Evolutionary conservation across 2,113 vertebrate species (phyloP).

Genomic region (Oreamnos americanus): DNA sequence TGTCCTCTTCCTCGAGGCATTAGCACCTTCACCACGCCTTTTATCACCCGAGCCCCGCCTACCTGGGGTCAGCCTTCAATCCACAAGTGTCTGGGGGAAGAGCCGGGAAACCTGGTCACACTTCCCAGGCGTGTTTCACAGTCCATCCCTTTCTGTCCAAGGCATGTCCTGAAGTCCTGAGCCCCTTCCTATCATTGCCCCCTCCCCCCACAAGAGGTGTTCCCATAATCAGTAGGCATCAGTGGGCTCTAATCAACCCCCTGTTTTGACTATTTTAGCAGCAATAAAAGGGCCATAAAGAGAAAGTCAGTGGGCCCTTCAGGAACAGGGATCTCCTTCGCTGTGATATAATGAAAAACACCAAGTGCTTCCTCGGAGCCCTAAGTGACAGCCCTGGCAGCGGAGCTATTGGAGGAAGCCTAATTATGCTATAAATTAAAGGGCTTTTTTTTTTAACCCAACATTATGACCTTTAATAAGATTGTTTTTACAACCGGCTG

Average conservation of each 20-base stretch:
- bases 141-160: conserved; percentile 35
- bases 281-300: conserved; percentile 78
- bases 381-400: conserved; percentile 81
- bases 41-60: conserved; percentile 52
- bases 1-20: conserved; percentile 61
- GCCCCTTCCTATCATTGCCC: not conserved
- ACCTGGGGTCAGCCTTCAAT: conserved; percentile 54
- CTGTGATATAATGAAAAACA: conserved; percentile 85
- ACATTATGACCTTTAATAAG: conserved; percentile 89
- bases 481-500: conserved; percentile 90
- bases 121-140: conserved; percentile 23
- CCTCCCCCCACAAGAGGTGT: conserved; percentile 47
- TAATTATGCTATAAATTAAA: conserved; percentile 90
- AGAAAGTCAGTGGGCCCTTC: conserved; percentile 75
- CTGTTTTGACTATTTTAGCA: conserved; percentile 76
- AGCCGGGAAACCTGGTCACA: conserved; percentile 13
- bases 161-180: conserved; percentile 29
- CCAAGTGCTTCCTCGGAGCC: conserved; percentile 78
- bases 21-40: conserved; percentile 62
- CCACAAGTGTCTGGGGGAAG: conserved; percentile 51
- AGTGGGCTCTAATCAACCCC: conserved; percentile 70
- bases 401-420: conserved; percentile 84
- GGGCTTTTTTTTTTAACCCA: conserved; percentile 75
- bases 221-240: conserved; percentile 54
- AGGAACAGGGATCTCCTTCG: conserved; percentile 71